A percentile compares a stretch with the other conserved stretches of the same genome.
Conservation (phyloP, 2,797 vertebrate genomes). For the Artibeus jamaicensis region DNA sequence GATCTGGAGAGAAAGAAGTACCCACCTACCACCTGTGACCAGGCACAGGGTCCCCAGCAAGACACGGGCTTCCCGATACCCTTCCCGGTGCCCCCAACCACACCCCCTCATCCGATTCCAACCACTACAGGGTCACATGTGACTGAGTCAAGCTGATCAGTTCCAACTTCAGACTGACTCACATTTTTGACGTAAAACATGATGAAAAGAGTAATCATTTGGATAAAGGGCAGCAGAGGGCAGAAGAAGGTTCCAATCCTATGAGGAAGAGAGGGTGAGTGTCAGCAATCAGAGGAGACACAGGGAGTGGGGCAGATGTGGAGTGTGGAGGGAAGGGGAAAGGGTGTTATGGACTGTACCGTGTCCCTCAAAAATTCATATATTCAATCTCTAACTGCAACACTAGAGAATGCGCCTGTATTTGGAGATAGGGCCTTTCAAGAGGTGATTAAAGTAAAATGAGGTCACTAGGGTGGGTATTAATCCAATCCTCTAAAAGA, state of each 20-base stretch:
- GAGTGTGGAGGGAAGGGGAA: not conserved
- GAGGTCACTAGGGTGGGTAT: not conserved
- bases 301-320: rapidly evolving
- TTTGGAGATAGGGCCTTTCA: not conserved
- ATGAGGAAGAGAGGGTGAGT: not conserved
- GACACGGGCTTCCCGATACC: not conserved
- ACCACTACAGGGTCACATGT: not conserved
- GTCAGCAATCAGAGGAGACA: not conserved
- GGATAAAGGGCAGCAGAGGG: conserved; percentile 93
- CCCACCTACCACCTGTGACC: not conserved
- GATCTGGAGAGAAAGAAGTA: conserved; percentile 82
- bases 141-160: not conserved
- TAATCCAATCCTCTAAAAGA: not conserved
- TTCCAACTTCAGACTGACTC: conserved; percentile 55
- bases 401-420: not conserved
- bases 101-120: not conserved
- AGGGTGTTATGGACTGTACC: rapidly evolving
- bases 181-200: conserved; percentile 96
- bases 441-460: not conserved
- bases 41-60: not conserved
- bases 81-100: not conserved
- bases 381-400: not conserved
- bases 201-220: conserved; percentile 90
- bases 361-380: not conserved
- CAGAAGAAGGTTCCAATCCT: conserved; percentile 98